phyloP scores from a whole-genome alignment of 2,888 invertebrate genomes.

The Omphaloscelis lunosa region DNA sequence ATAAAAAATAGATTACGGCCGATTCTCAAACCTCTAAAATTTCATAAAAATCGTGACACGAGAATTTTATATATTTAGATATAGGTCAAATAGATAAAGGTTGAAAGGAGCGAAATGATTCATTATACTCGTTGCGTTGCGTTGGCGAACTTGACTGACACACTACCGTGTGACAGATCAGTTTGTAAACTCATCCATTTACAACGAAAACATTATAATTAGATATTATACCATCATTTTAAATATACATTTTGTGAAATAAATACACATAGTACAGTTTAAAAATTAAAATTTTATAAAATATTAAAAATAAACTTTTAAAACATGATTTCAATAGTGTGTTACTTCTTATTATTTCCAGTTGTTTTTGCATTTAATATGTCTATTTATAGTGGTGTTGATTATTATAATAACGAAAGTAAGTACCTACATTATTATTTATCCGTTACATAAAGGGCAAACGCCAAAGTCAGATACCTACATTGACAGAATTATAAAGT shows the following conservation, averaged over 20 bases:
- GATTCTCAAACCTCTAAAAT: too few species aligned
- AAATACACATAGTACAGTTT: background rate
- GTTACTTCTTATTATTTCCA: slow-evolving; percentile 5
- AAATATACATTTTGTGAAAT: background rate
- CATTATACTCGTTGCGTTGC: background rate
- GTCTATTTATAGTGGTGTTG: fast-evolving
- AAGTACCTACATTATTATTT: slow-evolving; percentile 16
- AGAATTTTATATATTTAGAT: too few species aligned
- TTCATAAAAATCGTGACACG: too few species aligned
- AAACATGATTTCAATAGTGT: background rate
- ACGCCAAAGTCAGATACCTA: too few species aligned
- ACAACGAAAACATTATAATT: background rate
- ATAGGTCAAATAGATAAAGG: too few species aligned
- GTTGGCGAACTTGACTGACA: background rate
- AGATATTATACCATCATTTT: background rate
- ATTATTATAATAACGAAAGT: fast-evolving
- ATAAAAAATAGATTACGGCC: too few species aligned
- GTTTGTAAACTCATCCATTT: background rate
- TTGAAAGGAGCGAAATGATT: background rate
- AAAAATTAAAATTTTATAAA: background rate
- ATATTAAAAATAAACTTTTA: too few species aligned
- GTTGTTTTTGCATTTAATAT: slow-evolving; percentile 1
- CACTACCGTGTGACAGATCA: background rate
- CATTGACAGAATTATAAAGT: too few species aligned
- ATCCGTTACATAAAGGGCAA: background rate